Evolutionary conservation across 2,113 vertebrate species (phyloP), one percentile per base, ranked within the genome.

Genomic region (Sapayoa aenigma): DNA sequence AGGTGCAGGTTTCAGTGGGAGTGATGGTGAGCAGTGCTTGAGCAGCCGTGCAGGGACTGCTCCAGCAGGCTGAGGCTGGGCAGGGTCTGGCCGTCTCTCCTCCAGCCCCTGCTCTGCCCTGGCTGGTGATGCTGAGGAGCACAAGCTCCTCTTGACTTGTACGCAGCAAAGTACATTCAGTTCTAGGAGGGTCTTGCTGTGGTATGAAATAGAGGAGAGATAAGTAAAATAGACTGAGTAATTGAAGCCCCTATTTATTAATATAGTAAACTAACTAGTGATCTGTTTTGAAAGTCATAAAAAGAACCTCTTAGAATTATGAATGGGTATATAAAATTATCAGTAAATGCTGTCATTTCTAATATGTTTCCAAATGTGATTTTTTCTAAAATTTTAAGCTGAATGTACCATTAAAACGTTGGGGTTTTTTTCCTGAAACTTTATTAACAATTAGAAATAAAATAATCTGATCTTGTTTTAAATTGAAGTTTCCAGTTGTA

Each of bases 111-210:
- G 22, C 33, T 33, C 52, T 41, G n/a, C 46, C 20, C 68, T 9
- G 44, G 5, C 28, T 27, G 28, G 15, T 11, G 66, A 14, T 35
- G 7, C 37, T 5, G 25, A 58, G 66, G 21, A 59, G 33, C n/a
- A 15, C 19, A 10, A 39, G 14, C 20, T 65, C 30, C 35, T 35
- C 47, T 39, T 42, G 14, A 9, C 49, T 41, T 18, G 6, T 5
- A 33, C 9, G 1, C 0, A 4, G 24, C 11, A 50, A 47, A 59
- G 28, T 10, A 1, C 0, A 0, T 46, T 65, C 33, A 1, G 1
- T 55, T 82, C 44, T 59, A 44, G 9, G 5, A 27, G 5, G 14
- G 8, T 74, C 73, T 71, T 50, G 7, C 31, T 31, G 0, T 9
- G 9, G 14, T 3, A 6, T 19, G 19, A n/a, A 84, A 41, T 9